phyloP scores from a whole-genome alignment of 2,888 invertebrate genomes.

The Psococerastis gibbosa region DNA sequence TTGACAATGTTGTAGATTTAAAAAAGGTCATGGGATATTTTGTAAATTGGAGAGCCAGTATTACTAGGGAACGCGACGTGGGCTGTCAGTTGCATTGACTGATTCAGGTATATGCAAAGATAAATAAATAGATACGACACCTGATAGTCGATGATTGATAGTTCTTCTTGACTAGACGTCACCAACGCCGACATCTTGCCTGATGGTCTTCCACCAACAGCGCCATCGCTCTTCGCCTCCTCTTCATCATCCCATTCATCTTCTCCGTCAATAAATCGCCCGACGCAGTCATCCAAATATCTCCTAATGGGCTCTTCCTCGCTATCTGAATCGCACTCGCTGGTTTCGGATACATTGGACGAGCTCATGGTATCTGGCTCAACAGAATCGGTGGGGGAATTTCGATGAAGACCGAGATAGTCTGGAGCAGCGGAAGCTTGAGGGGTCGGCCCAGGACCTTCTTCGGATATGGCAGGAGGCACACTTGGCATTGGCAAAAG shows the following conservation, averaged over 20 bases:
- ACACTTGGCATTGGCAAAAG: neutral
- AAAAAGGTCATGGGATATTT: too few species aligned
- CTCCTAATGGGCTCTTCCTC: neutral
- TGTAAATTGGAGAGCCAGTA: too few species aligned
- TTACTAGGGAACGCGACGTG: too few species aligned
- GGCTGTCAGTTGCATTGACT: too few species aligned
- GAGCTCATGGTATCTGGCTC: constrained; percentile 7
- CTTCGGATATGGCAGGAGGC: neutral
- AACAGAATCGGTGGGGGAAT: constrained; percentile 2
- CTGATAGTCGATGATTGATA: neutral
- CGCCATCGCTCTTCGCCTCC: constrained; percentile 1
- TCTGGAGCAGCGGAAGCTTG: neutral
- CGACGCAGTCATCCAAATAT: neutral
- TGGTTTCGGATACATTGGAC: constrained; percentile 4
- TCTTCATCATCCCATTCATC: constrained; percentile 7
- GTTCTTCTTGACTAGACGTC: constrained; percentile 6
- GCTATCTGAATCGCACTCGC: constrained; percentile 7
- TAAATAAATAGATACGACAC: too few species aligned
- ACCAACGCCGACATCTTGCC: neutral
- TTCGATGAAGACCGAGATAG: neutral
- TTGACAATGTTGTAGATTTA: too few species aligned
- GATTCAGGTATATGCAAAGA: too few species aligned
- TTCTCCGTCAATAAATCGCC: constrained; percentile 2
- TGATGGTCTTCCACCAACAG: neutral
- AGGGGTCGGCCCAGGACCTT: neutral